A percentile compares a stretch with the other conserved stretches of the same genome.
phyloP scores from a whole-genome alignment of 2,113 vertebrate genomes.

The Ploceus nigricollis region DNA sequence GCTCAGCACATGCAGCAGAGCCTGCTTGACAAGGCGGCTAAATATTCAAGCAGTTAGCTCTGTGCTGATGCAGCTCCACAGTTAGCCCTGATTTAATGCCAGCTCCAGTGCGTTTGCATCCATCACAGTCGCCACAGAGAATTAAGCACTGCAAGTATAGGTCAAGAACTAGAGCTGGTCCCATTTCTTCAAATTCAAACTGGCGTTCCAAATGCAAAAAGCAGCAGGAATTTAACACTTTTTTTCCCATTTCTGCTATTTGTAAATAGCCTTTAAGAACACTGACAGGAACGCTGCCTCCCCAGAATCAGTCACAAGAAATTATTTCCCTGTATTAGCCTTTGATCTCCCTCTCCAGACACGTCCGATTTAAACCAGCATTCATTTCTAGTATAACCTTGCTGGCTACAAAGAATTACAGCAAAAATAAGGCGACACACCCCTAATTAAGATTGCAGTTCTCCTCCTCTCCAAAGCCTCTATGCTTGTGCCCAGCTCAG shows the following conservation, averaged over 20 bases:
- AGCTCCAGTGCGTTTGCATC: not conserved
- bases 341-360: not conserved
- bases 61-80: conserved; percentile 13
- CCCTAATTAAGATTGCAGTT: not conserved
- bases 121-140: not conserved
- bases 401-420: not conserved
- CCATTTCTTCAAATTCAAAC: not conserved
- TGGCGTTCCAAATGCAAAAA: not conserved
- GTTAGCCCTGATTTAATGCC: not conserved
- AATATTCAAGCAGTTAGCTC: conserved; percentile 25
- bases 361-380: rapidly evolving
- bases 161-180: conserved; percentile 4
- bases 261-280: not conserved
- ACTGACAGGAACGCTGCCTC: not conserved
- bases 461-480: not conserved
- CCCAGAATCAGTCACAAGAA: not conserved
- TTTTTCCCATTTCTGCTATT: not conserved
- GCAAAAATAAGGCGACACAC: not conserved
- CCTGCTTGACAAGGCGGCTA: not conserved
- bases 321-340: not conserved
- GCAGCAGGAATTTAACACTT: not conserved
- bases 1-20: not conserved
- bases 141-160: conserved; percentile 16
- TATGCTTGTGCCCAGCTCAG: not conserved
- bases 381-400: not conserved